Percentiles rank a stretch among this genome's conserved stretches.
phyloP scores from a whole-genome alignment of 2,888 invertebrate genomes.

The Syrphus vitripennis region DNA sequence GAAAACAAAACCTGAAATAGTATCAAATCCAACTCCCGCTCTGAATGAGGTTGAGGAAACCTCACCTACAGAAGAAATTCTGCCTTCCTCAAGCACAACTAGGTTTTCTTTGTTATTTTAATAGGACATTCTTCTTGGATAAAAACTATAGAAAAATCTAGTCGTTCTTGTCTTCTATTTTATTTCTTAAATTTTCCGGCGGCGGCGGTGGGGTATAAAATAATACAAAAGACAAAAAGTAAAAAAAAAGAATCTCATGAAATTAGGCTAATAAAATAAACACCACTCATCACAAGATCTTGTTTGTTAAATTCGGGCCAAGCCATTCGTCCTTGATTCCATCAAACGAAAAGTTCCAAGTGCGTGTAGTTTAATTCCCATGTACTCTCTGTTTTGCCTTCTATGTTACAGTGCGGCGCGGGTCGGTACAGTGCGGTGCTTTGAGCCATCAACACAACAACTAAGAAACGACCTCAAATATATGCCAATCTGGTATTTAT shows the following conservation, averaged over 20 bases:
- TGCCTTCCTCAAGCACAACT: constrained; percentile 5
- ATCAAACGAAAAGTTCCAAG: background rate
- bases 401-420: background rate
- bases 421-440: background rate
- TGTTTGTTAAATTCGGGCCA: background rate
- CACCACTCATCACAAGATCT: background rate
- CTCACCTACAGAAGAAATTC: background rate
- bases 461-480: constrained; percentile 9
- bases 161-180: no score
- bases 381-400: background rate
- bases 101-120: no score
- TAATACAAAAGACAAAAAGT: background rate
- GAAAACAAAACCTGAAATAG: background rate
- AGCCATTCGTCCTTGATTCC: background rate
- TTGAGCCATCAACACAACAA: constrained; percentile 1
- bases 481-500: constrained; percentile 36
- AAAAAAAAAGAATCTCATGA: background rate
- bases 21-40: background rate
- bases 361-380: background rate
- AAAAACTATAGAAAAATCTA: no score
- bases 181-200: no score
- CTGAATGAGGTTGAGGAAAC: background rate
- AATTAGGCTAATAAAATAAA: background rate
- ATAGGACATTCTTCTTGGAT: no score
- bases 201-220: no score